Conservation (phyloP, 2,113 vertebrate genomes). For the Brachirus orientalis region DNA sequence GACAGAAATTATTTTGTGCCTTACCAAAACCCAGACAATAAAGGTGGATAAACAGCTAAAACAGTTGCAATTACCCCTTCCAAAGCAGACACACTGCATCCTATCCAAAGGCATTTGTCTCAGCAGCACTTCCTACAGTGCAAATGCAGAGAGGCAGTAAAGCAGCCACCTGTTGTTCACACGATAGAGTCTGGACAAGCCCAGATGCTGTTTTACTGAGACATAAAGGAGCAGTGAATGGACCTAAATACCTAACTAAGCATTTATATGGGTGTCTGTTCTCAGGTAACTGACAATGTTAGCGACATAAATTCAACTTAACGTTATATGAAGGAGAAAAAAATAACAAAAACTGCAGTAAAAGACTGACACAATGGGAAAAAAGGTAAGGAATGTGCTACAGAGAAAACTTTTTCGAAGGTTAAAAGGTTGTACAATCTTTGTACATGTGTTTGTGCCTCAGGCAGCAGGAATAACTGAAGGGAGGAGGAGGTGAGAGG, state of each 20-base stretch:
- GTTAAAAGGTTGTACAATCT: constrained; percentile 76
- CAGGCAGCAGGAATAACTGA: constrained; percentile 52
- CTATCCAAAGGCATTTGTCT: constrained; percentile 70
- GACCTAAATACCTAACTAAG: constrained; percentile 78
- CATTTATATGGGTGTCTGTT: constrained; percentile 72
- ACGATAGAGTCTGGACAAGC: constrained; percentile 80
- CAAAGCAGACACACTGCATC: constrained; percentile 49
- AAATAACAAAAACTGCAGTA: constrained; percentile 18
- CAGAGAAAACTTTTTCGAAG: constrained; percentile 80
- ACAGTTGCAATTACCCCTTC: constrained; percentile 63
- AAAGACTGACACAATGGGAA: constrained; percentile 33
- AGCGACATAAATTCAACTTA: constrained; percentile 32
- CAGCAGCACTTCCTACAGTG: constrained; percentile 71
- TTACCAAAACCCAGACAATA: constrained; percentile 19
- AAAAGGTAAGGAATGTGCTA: constrained; percentile 70
- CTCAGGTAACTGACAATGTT: constrained; percentile 54
- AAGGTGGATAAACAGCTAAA: constrained; percentile 39
- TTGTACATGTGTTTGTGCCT: constrained; percentile 62
- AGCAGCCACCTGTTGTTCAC: constrained; percentile 81
- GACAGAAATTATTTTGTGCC: not conserved
- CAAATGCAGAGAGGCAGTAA: constrained; percentile 77
- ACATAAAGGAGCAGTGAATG: constrained; percentile 77
- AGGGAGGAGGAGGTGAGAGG: constrained; percentile 34
- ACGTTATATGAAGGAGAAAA: constrained; percentile 27
- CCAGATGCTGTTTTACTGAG: constrained; percentile 81